phyloP scores from a whole-genome alignment of 2,113 vertebrate species.

The Erinaceus europaeus region DNA sequence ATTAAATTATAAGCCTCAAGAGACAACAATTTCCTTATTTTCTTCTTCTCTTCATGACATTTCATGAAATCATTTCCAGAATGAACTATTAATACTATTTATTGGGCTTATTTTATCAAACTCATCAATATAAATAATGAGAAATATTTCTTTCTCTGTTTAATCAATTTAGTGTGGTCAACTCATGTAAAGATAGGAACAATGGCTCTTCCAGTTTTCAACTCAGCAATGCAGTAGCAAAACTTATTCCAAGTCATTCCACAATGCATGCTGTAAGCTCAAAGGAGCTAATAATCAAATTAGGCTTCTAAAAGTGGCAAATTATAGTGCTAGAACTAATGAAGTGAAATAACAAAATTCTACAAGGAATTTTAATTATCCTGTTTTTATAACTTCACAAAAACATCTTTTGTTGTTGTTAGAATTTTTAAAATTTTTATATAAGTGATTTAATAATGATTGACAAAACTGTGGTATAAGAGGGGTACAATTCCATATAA shows the following conservation, averaged over 20 bases:
- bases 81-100: constrained; percentile 21
- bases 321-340: constrained; percentile 70
- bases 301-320: constrained; percentile 66
- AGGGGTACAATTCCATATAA: no score
- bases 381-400: constrained; percentile 47
- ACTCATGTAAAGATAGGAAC: constrained; percentile 29
- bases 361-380: constrained; percentile 67
- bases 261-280: constrained; percentile 49
- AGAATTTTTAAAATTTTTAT: constrained; percentile 36
- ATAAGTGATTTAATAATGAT: constrained; percentile 70
- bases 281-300: constrained; percentile 71
- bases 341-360: constrained; percentile 66
- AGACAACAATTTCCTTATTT: constrained; percentile 41
- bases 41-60: constrained; percentile 25
- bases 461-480: constrained; percentile 47
- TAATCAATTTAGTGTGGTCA: constrained; percentile 30
- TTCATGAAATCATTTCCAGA: constrained; percentile 55
- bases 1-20: constrained; percentile 69
- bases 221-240: neutral
- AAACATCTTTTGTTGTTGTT: constrained; percentile 50
- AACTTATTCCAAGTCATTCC: constrained; percentile 20
- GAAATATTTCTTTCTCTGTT: constrained; percentile 27
- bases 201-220: constrained; percentile 40
- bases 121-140: neutral
- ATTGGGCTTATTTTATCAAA: constrained; percentile 43